Base-by-base conservation (phyloP, 2,888 invertebrate species). In the Byasa hedistus region DNA sequence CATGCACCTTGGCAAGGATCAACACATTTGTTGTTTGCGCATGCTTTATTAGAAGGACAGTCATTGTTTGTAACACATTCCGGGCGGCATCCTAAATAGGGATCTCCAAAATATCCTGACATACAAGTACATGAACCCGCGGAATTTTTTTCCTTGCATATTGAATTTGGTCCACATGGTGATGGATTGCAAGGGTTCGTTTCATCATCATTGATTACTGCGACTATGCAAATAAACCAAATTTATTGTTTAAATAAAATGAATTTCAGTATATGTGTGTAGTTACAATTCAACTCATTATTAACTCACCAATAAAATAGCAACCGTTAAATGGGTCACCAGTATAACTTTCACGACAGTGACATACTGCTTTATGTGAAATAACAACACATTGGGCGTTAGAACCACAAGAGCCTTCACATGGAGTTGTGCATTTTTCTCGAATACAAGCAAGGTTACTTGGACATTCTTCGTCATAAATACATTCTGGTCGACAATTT, bases 311-410 rank as follows among this genome's bases (percentile, higher is more conserved):
- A 71, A 89, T 83, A 73, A 91, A 91, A 72, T 83, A 82, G 78
- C 96, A 97, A 76, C 95, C 96, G 74, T 94, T 94, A 87, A 97
- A 97, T 70, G 97, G 97, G 93, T 97, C 96, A 56, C 97, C 97
- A 10, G 95, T 95, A 83, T 95, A 96, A 73, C 96, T 96, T 66
- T 94, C 93, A 75, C 94, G 92, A 81, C 98, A 98, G 72, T 94
- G 95, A 81, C 98, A 98, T 71, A 95, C 92, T 19, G 97, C 96
- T 80, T 95, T 95, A 85, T 98, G 97, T 81, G 96, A 96, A 73
- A 96, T 94, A 70, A 97, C 97, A 75, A 93, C 92, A 82, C 97
- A 98, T 75, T 93, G 93, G 8, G 97, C 94, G 76, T 95, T 94
- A 57, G 93, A 87, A 24, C 97, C 97, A 81, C 97, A 97, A 61